Evolutionary conservation across 2,888 invertebrate species (phyloP), one percentile per base, ranked within the genome.

Genomic region (Pomacea canaliculata): DNA sequence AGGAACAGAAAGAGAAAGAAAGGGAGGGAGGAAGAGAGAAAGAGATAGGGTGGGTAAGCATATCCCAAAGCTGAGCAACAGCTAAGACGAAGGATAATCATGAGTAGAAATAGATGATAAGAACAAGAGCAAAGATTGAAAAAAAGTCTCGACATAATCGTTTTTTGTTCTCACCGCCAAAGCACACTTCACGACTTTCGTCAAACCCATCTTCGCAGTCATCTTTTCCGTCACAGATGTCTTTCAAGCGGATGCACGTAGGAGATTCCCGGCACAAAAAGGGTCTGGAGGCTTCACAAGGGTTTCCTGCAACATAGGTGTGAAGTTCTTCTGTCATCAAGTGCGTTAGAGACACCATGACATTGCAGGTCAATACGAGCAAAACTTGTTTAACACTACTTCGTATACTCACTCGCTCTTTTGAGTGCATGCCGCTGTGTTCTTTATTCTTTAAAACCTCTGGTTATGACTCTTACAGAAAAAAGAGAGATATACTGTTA

Each of bases 181-280:
- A 88, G 79, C 89, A 89, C 66, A 89, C 83, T 67, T 85, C 87
- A 63, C 83, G 82, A 74, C 87, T 86, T 80, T 89, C 89, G 76
- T 89, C 89, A 77, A 86, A 89, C 46, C 88, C 88, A 70, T 87
- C 89, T 7, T 86, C 86, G 79, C 89, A 89, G 77, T 89, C 88
- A 18, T 80, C 84, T 75, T 85, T 86, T 63, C 84, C 84, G 77
- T 89, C 89, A 83, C 89, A 89, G n/a, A 89, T 84, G 77, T 84
- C 85, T 51, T 84, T 85, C 80, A 89, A 83, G 23, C 88, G 84
- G 83, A 89, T 87, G 79, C 89, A 89, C 59, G 82, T 83, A 18
- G 84, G 80, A 13, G 83, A 79, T 7, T 81, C 77, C 79, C 84
- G 85, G 79, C 89, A 89, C 76, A 89, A 84, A 83, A 89, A 89